Evolutionary conservation across 2,888 invertebrate species (phyloP), one percentile per base, ranked within the genome.

Genomic region (Ennomos fuscantarius): DNA sequence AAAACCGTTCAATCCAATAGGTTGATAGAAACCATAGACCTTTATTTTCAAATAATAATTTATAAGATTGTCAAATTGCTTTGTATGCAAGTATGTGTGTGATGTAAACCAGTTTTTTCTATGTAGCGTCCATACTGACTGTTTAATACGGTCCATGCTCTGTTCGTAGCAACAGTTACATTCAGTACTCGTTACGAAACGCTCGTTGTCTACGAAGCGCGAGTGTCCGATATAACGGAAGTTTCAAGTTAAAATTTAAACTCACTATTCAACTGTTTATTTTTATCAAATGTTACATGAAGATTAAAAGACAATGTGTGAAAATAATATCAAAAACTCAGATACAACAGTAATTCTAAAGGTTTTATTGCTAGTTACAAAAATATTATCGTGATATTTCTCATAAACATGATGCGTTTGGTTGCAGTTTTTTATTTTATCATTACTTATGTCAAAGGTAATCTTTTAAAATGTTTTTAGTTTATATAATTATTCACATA

Each of bases 91-190:
- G 8, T 24, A 9, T n/a, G 10, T n/a, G 41, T 10, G 15, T 41
- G 24, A n/a, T 8, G 24, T 2, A 11, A 41, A 41, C 8, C 24
- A 1, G 12, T 24, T 9, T 5, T n/a, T 32, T 32, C 32, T 32
- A n/a, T 6, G 33, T 24, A 41, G 40, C 13, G 13, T 8, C 44
- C 63, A 33, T 53, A 59, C 53, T 59, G 53, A 1, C 2, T 31
- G 9, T 32, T 35, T 11, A 48, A 8, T n/a, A 67, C 62, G 68
- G 61, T 55, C 32, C 45, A 74, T 73, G 70, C 61, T 62, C 62
- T 47, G 55, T 44, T 56, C 76, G 82, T 85, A 87, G 86, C 88
- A 89, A 89, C 91, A 90, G 91, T 91, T 90, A 87, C 87, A 84
- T 70, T 68, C 74, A 65, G 72, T 66, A 64, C 81, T 79, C 74